Conservation (phyloP, 64 coral and sea anemone genomes). For the Actinia equina region DNA sequence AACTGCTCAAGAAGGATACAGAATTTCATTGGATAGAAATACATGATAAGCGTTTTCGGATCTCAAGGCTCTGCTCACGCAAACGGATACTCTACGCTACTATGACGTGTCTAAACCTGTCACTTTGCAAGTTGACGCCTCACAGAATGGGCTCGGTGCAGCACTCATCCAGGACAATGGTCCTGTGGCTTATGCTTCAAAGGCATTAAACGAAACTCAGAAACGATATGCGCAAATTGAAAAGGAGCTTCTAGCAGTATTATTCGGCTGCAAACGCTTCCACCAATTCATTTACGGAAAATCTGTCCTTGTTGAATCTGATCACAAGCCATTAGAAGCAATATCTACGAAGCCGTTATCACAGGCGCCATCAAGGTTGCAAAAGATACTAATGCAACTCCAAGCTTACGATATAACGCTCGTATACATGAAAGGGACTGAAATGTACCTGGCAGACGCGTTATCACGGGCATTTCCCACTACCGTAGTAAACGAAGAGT, state of each 20-base stretch:
- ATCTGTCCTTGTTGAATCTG: neutral
- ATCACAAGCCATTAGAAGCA: too few relatives aligned
- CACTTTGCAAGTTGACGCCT: conserved; percentile 29
- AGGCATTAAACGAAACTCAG: conserved; percentile 33
- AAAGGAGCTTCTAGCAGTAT: conserved; percentile 35
- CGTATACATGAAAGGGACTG: conserved; percentile 35
- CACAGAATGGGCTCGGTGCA: conserved; percentile 12
- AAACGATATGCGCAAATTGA: conserved; percentile 31
- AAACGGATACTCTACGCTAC: conserved; percentile 21
- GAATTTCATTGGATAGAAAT: conserved; percentile 39
- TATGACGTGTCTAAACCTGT: conserved; percentile 48
- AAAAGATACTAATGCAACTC: conserved; percentile 16
- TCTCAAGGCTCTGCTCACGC: conserved; percentile 14
- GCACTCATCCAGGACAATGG: conserved; percentile 27
- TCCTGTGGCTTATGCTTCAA: conserved; percentile 33
- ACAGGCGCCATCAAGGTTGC: too few relatives aligned
- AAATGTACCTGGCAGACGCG: conserved; percentile 38
- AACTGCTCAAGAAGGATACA: conserved; percentile 30
- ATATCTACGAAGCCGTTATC: too few relatives aligned
- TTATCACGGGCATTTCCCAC: conserved; percentile 23
- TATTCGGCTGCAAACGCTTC: conserved; percentile 24
- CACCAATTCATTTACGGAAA: conserved; percentile 11
- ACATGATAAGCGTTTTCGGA: conserved; percentile 24
- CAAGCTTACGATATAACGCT: conserved; percentile 36
- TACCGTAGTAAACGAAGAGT: neutral